These are phyloP conservation scores for Acanthosepion esculentum DNA, from an alignment of 2,888 invertebrate genomes.

Conservation along the genomic window DNA sequence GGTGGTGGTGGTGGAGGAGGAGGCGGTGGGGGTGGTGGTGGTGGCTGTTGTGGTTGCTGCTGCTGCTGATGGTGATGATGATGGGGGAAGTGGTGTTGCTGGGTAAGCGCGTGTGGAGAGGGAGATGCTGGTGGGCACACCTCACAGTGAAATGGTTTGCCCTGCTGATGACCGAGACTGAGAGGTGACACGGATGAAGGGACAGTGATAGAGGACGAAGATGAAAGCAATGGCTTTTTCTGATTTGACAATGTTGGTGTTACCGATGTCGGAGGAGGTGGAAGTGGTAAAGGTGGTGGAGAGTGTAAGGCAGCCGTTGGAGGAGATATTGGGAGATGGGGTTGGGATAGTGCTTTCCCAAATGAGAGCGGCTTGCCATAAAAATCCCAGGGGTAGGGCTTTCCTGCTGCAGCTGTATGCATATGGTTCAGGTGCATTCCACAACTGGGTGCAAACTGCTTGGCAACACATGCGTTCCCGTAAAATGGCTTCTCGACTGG, in stretches of 20 bases:
- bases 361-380: conserved; percentile 37
- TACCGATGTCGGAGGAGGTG: neutral
- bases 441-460: conserved; percentile 24
- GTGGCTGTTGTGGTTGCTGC: neutral
- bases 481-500: conserved; percentile 4
- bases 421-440: conserved; percentile 42
- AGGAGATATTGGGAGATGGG: neutral
- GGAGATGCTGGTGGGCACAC: conserved; percentile 14
- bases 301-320: conserved; percentile 2
- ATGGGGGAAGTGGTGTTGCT: conserved; percentile 4
- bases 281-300: conserved; percentile 38
- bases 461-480: neutral
- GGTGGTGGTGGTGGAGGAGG: neutral
- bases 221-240: neutral
- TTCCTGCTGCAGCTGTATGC: neutral
- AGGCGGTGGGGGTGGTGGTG: neutral
- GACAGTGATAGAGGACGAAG: neutral
- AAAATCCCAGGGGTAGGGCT: neutral
- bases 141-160: neutral
- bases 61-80: neutral
- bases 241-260: neutral
- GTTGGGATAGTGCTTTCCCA: conserved; percentile 14
- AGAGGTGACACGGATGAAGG: neutral
- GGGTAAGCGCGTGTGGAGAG: neutral
- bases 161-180: neutral